Evolutionary conservation across 2,113 vertebrate species (phyloP).

Genomic region (Cyanocitta stelleri): DNA sequence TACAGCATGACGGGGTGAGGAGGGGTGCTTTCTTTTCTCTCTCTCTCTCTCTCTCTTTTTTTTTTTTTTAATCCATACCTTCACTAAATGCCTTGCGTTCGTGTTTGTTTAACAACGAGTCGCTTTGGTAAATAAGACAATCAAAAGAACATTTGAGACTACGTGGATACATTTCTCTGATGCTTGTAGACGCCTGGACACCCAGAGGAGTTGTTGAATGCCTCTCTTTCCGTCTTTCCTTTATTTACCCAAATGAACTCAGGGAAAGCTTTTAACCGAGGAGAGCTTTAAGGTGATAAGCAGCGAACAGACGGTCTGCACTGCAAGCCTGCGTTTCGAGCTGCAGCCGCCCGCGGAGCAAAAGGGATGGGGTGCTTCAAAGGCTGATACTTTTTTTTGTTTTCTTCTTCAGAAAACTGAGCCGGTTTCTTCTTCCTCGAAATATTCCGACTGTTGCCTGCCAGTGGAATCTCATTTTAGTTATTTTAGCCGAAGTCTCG

Average conservation of each 20-base stretch:
- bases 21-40: not conserved
- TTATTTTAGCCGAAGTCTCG: not conserved
- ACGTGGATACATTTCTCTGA: not conserved
- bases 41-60: too few species aligned
- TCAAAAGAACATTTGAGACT: constrained; percentile 34
- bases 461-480: not conserved
- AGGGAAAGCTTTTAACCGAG: not conserved
- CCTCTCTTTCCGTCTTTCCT: not conserved
- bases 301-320: not conserved
- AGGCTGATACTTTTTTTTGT: not conserved
- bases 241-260: constrained; percentile 11
- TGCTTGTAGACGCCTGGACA: not conserved
- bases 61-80: not conserved
- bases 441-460: not conserved
- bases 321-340: not conserved
- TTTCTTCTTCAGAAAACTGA: not conserved
- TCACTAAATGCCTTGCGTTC: not conserved
- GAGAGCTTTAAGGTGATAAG: constrained; percentile 21
- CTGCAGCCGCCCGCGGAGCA: not conserved
- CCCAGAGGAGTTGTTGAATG: constrained; percentile 11
- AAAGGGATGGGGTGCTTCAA: not conserved
- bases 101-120: constrained; percentile 3
- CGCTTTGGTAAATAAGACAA: constrained; percentile 14
- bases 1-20: not conserved
- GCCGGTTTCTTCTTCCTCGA: not conserved